Percentiles rank a stretch among this genome's conserved stretches.
phyloP scores from a whole-genome alignment of 2,888 invertebrate species.

The Microctonus hyperodae region DNA sequence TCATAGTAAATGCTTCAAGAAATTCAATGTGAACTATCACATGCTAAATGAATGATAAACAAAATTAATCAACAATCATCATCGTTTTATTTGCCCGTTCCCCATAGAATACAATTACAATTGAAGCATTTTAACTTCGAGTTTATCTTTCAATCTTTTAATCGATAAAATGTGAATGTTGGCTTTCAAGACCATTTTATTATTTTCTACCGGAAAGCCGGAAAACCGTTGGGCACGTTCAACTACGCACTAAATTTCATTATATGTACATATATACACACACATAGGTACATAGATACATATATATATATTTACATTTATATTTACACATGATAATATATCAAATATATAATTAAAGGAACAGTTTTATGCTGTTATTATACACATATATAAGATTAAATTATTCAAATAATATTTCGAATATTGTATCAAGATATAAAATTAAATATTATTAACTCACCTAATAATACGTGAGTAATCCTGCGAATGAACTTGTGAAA shows the following conservation, averaged over 20 bases:
- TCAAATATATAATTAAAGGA: no score
- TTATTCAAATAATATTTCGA: not conserved
- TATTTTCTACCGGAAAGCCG: not conserved
- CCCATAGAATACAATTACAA: not conserved
- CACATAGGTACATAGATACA: no score
- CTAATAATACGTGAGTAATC: conserved; percentile 47
- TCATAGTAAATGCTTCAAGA: not conserved
- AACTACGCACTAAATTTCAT: no score
- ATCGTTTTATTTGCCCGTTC: not conserved
- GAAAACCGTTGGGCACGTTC: not conserved
- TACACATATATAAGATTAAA: not conserved
- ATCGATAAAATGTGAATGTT: not conserved
- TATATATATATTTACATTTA: no score
- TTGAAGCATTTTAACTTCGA: not conserved
- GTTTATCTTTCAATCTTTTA: not conserved
- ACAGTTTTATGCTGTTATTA: no score
- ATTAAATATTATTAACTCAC: conserved; percentile 39
- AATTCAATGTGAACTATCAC: not conserved
- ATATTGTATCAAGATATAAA: not conserved
- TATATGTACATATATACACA: no score
- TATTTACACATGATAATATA: no score
- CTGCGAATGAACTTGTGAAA: conserved; percentile 29
- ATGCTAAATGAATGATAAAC: not conserved
- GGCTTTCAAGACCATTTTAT: not conserved
- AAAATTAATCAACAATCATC: not conserved